These are phyloP conservation scores for Muraenolepis orangiensis DNA, from an alignment of 2,797 vertebrate species.

Conservation along the genomic window DNA sequence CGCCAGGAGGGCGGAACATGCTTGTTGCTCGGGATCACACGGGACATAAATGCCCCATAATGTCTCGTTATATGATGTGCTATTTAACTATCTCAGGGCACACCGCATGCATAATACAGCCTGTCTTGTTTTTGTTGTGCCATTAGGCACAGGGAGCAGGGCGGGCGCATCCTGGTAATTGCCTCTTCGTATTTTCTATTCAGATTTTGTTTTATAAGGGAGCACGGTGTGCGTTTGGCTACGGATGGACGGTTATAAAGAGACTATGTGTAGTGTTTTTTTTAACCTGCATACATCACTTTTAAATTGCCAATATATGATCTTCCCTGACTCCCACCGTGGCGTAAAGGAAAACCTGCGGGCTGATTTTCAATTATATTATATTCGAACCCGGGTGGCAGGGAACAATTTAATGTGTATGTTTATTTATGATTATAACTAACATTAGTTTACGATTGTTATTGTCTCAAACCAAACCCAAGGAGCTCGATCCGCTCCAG, in stretches of 20 bases:
- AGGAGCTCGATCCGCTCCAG: background rate
- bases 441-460: no score
- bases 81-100: constrained; percentile 35
- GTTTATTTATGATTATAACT: no score
- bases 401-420: no score
- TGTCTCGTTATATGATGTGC: constrained; percentile 21
- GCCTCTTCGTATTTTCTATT: constrained; percentile 18
- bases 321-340: background rate
- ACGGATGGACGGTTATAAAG: constrained; percentile 19
- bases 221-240: background rate
- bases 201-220: constrained; percentile 28
- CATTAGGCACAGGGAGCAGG: constrained; percentile 10
- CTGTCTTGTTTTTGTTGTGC: constrained; percentile 11
- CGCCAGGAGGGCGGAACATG: no score
- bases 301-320: background rate
- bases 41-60: constrained; percentile 33
- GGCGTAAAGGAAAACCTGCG: background rate
- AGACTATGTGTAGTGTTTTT: background rate
- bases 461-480: no score
- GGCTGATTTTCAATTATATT: background rate
- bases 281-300: no score
- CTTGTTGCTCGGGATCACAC: no score
- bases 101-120: constrained; percentile 25
- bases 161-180: constrained; percentile 26
- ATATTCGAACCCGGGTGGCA: no score